These are phyloP conservation scores for Neofelis nebulosa DNA, from an alignment of 2,113 vertebrate genomes.

Conservation along the genomic window DNA sequence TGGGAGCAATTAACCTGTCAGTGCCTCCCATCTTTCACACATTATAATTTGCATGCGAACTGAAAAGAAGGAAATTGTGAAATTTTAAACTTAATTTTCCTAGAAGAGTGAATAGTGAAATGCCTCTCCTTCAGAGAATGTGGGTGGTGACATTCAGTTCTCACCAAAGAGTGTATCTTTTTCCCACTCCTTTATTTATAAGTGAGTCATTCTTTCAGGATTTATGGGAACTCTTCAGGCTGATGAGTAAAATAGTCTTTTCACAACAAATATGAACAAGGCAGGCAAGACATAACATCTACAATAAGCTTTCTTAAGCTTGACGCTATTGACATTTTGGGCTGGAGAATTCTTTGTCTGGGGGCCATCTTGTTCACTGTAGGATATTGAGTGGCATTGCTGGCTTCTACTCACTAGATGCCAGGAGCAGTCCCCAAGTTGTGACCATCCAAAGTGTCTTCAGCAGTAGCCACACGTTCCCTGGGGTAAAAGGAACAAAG, in stretches of 20 bases:
- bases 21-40: constrained; percentile 1
- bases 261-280: background rate
- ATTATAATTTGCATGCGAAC: constrained; percentile 54
- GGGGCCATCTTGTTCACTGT: background rate
- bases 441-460: background rate
- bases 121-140: background rate
- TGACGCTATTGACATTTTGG: background rate
- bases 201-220: constrained; percentile 43
- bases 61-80: constrained; percentile 47
- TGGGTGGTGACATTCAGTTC: constrained; percentile 64
- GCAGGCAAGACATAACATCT: background rate
- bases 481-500: background rate
- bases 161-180: constrained; percentile 44
- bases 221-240: background rate
- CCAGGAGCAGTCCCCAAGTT: background rate
- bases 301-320: background rate
- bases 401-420: background rate
- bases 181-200: constrained; percentile 52
- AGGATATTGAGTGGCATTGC: background rate
- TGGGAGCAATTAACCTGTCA: constrained; percentile 5
- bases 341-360: background rate
- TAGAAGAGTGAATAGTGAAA: constrained; percentile 56
- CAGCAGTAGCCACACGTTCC: background rate
- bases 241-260: constrained; percentile 34
- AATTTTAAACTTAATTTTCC: constrained; percentile 63